phyloP scores from a whole-genome alignment of 2,113 vertebrate species.

The Stictonetta naevosa region DNA sequence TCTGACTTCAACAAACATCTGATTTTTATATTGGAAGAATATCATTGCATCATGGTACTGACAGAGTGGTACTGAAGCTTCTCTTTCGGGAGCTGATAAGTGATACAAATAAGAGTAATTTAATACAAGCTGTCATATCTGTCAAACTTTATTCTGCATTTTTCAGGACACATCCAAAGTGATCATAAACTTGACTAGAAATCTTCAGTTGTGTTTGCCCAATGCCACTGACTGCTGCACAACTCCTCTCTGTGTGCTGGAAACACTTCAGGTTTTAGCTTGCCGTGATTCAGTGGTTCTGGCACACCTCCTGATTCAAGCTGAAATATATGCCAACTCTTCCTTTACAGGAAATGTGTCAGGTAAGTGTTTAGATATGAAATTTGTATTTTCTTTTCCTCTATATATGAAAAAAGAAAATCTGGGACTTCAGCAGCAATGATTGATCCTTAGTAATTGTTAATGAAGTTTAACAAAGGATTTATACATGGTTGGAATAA shows the following conservation, averaged over 20 bases:
- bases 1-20: not conserved
- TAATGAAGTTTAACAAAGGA: not conserved
- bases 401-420: not conserved
- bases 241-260: conserved; percentile 79
- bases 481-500: not conserved
- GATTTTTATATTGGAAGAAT: not conserved
- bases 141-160: not conserved
- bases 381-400: not conserved
- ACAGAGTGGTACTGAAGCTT: not conserved
- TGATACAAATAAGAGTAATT: not conserved
- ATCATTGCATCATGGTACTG: not conserved
- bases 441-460: not conserved
- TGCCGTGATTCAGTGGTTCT: conserved; percentile 66
- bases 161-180: conserved; percentile 76
- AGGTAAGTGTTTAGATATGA: conserved; percentile 67
- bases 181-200: conserved; percentile 73
- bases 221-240: conserved; percentile 78
- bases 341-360: conserved; percentile 73
- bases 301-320: conserved; percentile 86
- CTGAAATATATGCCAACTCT: conserved; percentile 82
- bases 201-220: conserved; percentile 73
- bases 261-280: conserved; percentile 84
- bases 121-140: not conserved
- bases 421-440: not conserved
- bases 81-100: not conserved